Evolutionary conservation across 1,140 invertebrate species (phyloP).

Genomic region (Trachymyrmex cornetzi): DNA sequence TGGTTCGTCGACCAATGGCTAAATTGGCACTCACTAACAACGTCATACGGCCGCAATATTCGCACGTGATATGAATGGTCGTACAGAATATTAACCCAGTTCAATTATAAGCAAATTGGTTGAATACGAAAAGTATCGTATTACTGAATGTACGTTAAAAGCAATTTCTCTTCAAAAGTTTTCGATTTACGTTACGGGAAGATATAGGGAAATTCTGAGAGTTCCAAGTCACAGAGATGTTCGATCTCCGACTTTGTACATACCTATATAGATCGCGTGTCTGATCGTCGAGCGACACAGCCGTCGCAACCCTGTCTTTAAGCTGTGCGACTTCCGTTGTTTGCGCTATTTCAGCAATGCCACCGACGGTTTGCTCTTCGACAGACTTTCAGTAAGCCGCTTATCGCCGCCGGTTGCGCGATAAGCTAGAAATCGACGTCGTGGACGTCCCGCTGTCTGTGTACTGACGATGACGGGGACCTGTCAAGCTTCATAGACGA

Average conservation of each 20-base stretch:
- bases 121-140: background rate
- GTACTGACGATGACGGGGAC: slow-evolving; percentile 54
- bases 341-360: slow-evolving; percentile 60
- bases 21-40: slow-evolving; percentile 62
- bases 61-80: slow-evolving; percentile 34
- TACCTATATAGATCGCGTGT: background rate
- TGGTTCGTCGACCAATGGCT: slow-evolving; percentile 44
- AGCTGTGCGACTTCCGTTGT: slow-evolving; percentile 50
- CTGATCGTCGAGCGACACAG: slow-evolving; percentile 1
- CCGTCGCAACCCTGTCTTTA: slow-evolving; percentile 14
- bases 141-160: background rate
- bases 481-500: slow-evolving; percentile 52
- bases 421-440: slow-evolving; percentile 67
- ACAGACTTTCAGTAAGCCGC: slow-evolving; percentile 70
- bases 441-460: slow-evolving; percentile 15
- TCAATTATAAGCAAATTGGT: slow-evolving; percentile 17
- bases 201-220: background rate
- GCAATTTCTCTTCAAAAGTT: background rate
- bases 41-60: slow-evolving; percentile 44
- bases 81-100: background rate
- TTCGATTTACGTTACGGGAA: background rate
- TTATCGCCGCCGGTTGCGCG: slow-evolving; percentile 65
- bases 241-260: background rate
- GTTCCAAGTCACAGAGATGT: background rate
- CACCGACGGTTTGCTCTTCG: slow-evolving; percentile 52